Evolutionary conservation across 1,140 invertebrate genomes (phyloP).

Genomic region (Maniola jurtina): DNA sequence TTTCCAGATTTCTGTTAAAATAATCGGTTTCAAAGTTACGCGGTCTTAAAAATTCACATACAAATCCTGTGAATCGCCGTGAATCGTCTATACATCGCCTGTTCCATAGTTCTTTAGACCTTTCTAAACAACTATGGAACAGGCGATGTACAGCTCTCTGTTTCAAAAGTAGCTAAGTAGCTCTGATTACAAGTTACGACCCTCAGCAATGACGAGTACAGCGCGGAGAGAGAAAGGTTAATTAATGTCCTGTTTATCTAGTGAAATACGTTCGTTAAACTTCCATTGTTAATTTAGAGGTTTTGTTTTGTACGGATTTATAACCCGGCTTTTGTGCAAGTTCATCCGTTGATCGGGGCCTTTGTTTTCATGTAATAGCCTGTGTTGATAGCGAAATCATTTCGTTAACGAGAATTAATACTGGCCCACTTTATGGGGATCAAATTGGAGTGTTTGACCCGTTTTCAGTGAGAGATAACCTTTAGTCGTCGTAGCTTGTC

Average conservation of each 20-base stretch:
- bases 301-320: slow-evolving; percentile 38
- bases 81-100: no score
- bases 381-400: slow-evolving; percentile 28
- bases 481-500: no score
- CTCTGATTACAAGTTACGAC: no score
- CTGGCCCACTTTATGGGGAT: background rate
- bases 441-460: background rate
- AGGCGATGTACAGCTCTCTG: no score
- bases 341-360: slow-evolving; percentile 13
- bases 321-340: slow-evolving; percentile 34
- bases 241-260: slow-evolving; percentile 39
- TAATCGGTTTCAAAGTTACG: no score
- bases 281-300: slow-evolving; percentile 37
- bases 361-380: slow-evolving; percentile 30
- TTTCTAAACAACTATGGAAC: no score
- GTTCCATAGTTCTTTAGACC: no score
- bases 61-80: no score
- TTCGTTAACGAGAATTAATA: slow-evolving; percentile 22
- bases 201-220: no score
- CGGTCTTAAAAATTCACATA: no score
- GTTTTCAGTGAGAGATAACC: background rate
- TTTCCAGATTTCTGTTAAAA: no score
- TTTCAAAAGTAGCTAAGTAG: no score
- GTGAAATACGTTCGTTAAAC: slow-evolving; percentile 40
- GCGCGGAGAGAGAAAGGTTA: background rate